Base-by-base conservation (phyloP, 2,888 invertebrate species). In the Poecilus cupreus region DNA sequence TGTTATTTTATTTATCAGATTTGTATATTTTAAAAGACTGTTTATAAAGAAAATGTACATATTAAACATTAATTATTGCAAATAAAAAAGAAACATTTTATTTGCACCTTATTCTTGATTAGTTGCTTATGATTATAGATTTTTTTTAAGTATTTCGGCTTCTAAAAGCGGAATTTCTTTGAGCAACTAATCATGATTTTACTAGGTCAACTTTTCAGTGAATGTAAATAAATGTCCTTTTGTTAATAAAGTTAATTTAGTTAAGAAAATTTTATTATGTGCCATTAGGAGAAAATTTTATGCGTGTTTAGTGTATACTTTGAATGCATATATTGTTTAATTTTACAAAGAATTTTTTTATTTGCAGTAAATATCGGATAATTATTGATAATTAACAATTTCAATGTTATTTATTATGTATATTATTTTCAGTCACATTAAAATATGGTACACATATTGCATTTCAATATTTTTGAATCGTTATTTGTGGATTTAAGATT, bases 11-110 rank as follows among this genome's bases (percentile, higher is more conserved):
- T 82, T 80, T 70, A 68, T 70, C 46, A 72, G 46, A 68, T 70
- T 49, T 80, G 80, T 80, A 80, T 80, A 80, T 80, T 80, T 80
- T 80, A 80, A 72, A 80, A 72, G 80, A 72, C 80, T 78, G 78
- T 80, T 80, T 57, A 80, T 72, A 39, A 57, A 57, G 20, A 77
- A 13, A 8, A 43, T 77, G 77, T 77, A 77, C 22, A 80, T 80
- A 54, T 72, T 37, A 80, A 72, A 54, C 20, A 68, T 68, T 68
- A 16, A 60, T 60, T 46, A 78, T 43, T 18, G 77, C 64, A 78
- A 43, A 78, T 78, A 60, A 60, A 80, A 78, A 70, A 70, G 16
- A 20, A 49, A 49, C n/a, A 16, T 51, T 24, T 32, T 80, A 57
- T 80, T 72, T 72, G 43, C 39, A 57, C 37, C 20, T 68, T 16